These are phyloP conservation scores for Crypturellus undulatus DNA, from an alignment of 2,113 vertebrate genomes.

Conservation along the genomic window DNA sequence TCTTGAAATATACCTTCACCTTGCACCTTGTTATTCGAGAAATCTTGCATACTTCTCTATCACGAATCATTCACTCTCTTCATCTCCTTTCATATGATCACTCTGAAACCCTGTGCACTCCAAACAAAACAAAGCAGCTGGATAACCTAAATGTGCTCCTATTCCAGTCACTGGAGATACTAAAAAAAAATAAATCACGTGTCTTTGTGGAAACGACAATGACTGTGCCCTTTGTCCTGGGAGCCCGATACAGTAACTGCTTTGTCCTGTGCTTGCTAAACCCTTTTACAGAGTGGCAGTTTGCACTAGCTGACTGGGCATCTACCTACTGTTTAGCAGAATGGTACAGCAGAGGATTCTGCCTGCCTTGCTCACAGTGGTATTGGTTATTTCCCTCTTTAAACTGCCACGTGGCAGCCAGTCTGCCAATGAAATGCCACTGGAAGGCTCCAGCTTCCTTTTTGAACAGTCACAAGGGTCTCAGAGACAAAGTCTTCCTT, in stretches of 20 bases:
- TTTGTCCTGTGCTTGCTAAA: neutral
- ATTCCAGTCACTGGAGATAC: neutral
- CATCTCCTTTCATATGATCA: neutral
- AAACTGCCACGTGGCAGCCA: neutral
- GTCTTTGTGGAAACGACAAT: fast-evolving
- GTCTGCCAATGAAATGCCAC: neutral
- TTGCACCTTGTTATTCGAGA: neutral
- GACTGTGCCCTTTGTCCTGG: neutral
- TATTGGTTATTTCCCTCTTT: neutral
- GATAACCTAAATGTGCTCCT: neutral
- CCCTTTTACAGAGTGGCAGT: neutral
- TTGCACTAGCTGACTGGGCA: neutral
- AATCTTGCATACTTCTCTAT: fast-evolving
- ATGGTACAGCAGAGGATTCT: fast-evolving
- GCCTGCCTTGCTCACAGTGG: neutral
- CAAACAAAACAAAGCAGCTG: neutral
- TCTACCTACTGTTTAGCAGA: fast-evolving
- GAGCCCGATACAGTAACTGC: neutral
- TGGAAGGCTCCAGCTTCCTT: neutral
- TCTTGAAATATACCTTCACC: neutral
- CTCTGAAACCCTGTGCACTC: neutral
- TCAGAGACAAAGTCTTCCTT: neutral
- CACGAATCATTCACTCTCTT: fast-evolving
- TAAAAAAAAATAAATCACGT: fast-evolving
- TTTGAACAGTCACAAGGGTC: neutral